Percentiles rank a stretch among this genome's conserved stretches.
phyloP scores from a whole-genome alignment of 2,113 vertebrate species.

The Eulacestoma nigropectus region DNA sequence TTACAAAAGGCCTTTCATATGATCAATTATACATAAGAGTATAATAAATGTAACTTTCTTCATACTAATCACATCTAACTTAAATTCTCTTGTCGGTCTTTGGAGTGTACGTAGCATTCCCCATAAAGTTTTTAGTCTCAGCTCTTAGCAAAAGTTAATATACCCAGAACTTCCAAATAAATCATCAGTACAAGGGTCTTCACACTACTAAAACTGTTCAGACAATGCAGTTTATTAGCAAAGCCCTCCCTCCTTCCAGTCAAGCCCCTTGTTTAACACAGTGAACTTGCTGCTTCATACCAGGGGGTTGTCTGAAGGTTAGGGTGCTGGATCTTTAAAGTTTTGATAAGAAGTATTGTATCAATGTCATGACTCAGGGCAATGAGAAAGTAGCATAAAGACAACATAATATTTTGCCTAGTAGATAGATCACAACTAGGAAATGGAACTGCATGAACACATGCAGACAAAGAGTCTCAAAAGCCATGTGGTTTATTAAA shows the following conservation, averaged over 20 bases:
- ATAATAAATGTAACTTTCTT: constrained; percentile 83
- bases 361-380: not conserved
- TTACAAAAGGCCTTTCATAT: constrained; percentile 82
- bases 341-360: not conserved
- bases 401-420: not conserved
- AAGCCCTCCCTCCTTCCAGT: constrained; percentile 45
- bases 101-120: constrained; percentile 75
- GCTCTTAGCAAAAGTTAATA: constrained; percentile 81
- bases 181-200: constrained; percentile 63
- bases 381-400: not conserved
- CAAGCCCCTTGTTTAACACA: constrained; percentile 10
- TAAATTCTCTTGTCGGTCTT: constrained; percentile 78
- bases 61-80: constrained; percentile 82
- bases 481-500: constrained; percentile 19
- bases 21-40: constrained; percentile 84
- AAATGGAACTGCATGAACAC: not conserved
- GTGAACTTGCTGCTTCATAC: constrained; percentile 1
- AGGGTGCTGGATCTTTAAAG: constrained; percentile 17
- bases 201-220: constrained; percentile 64
- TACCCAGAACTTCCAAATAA: constrained; percentile 75
- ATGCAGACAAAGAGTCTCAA: not conserved
- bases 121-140: constrained; percentile 78
- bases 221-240: constrained; percentile 61
- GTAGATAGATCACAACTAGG: not conserved
- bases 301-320: constrained; percentile 16